A percentile compares a stretch with the other conserved stretches of the same genome.
These are phyloP conservation scores for Drosophila macrothrix DNA, from an alignment of 2,888 invertebrate genomes.

Conservation along the genomic window DNA sequence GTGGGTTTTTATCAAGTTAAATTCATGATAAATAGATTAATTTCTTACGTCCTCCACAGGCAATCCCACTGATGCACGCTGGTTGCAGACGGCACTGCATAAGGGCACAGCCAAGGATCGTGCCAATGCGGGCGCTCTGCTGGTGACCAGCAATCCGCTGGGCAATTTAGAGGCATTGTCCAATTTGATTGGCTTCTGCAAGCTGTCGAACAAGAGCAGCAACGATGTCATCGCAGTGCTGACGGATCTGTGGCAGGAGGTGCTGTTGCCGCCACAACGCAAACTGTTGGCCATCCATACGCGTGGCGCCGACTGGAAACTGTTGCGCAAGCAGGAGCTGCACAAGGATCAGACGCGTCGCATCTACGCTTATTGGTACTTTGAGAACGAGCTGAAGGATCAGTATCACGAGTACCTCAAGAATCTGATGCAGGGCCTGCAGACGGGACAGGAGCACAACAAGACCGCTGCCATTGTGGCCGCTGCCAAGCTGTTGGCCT, in stretches of 20 bases:
- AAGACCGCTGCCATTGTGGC: constrained; percentile 82
- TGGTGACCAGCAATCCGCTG: constrained; percentile 84
- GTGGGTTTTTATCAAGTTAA: constrained; percentile 58
- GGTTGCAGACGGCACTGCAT: constrained; percentile 84
- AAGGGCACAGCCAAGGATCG: constrained; percentile 85
- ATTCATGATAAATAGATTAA: background rate
- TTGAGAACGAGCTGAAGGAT: constrained; percentile 94
- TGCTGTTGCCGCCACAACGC: constrained; percentile 83
- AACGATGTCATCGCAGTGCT: constrained; percentile 82
- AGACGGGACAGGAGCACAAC: constrained; percentile 84
- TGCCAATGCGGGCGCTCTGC: constrained; percentile 84
- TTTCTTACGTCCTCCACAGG: constrained; percentile 53
- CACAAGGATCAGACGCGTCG: constrained; percentile 88
- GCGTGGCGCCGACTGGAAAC: constrained; percentile 84
- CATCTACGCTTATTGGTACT: constrained; percentile 92
- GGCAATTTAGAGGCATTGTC: constrained; percentile 83
- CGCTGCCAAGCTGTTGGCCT: constrained; percentile 79
- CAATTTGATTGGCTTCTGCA: constrained; percentile 83
- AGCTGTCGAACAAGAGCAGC: constrained; percentile 84
- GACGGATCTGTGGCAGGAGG: constrained; percentile 83
- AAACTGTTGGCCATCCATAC: constrained; percentile 82
- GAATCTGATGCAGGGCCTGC: constrained; percentile 83
- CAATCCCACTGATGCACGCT: constrained; percentile 84
- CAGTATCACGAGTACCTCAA: constrained; percentile 86
- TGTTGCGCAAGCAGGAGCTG: constrained; percentile 76